Conservation (phyloP, 2,888 invertebrate species). For the Drosophila mulleri region DNA sequence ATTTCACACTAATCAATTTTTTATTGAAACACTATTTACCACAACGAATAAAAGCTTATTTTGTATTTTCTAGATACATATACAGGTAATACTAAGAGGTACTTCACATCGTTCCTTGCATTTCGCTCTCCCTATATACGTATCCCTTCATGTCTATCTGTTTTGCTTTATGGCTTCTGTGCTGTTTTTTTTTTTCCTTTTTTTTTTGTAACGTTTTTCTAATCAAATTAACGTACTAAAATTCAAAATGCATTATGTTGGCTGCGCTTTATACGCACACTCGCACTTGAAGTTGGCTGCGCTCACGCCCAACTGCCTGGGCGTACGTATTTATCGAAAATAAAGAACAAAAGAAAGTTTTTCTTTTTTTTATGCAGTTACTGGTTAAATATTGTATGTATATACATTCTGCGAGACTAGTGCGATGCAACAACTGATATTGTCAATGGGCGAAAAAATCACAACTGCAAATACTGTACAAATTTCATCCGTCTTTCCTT, state of each 20-base stretch:
- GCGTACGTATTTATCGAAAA: background rate
- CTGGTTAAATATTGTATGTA: too few species aligned
- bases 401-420: too few species aligned
- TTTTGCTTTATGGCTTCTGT: background rate
- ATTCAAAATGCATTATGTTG: constrained; percentile 42
- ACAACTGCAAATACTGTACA: too few species aligned
- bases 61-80: background rate
- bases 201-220: constrained; percentile 4
- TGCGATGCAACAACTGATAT: too few species aligned
- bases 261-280: constrained; percentile 8
- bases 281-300: constrained; percentile 16
- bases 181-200: constrained; percentile 2
- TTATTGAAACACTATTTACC: background rate
- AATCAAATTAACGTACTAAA: constrained; percentile 45
- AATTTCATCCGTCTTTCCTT: too few species aligned
- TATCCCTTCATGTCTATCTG: background rate
- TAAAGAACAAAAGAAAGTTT: too few species aligned
- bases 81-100: background rate
- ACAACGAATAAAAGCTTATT: background rate
- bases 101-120: background rate
- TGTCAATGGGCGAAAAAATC: too few species aligned
- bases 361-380: too few species aligned
- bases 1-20: background rate
- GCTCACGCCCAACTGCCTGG: background rate
- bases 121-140: too few species aligned